Conservation (phyloP, 2,113 vertebrate genomes). For the Callorhinus ursinus region DNA sequence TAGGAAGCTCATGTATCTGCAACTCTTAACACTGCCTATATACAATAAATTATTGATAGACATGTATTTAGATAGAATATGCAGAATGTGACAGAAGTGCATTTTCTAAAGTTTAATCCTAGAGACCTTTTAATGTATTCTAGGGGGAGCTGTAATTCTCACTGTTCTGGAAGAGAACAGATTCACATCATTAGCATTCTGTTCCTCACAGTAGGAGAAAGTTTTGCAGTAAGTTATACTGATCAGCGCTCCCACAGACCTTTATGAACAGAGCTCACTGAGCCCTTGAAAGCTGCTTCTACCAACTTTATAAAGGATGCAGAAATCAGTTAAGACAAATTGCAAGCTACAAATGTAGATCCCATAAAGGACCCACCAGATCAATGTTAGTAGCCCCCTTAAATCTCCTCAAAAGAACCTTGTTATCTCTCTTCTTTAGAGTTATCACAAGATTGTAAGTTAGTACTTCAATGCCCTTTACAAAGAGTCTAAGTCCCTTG, state of each 20-base stretch:
- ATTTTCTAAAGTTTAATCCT: slow-evolving; percentile 75
- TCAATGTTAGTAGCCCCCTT: slow-evolving; percentile 30
- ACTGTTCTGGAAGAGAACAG: slow-evolving; percentile 64
- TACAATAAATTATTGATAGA: not conserved
- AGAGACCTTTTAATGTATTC: slow-evolving; percentile 58
- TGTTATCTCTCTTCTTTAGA: slow-evolving; percentile 53
- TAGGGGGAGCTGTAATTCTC: slow-evolving; percentile 73
- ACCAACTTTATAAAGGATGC: slow-evolving; percentile 67
- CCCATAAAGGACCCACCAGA: slow-evolving; percentile 40
- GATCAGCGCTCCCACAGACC: slow-evolving; percentile 49
- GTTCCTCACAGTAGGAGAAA: slow-evolving; percentile 59
- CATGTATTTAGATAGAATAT: slow-evolving; percentile 65
- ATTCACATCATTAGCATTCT: slow-evolving; percentile 77
- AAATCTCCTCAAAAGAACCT: slow-evolving; percentile 63
- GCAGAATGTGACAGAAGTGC: slow-evolving; percentile 58
- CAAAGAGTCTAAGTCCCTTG: slow-evolving; percentile 51
- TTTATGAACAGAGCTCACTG: slow-evolving; percentile 73
- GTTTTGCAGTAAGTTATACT: slow-evolving; percentile 76
- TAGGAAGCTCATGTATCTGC: not conserved
- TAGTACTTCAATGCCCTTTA: slow-evolving; percentile 64
- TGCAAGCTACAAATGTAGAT: not conserved
- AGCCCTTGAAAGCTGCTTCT: slow-evolving; percentile 51
- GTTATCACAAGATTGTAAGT: not conserved
- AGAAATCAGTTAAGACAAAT: slow-evolving; percentile 66
- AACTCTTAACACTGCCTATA: not conserved